Evolutionary conservation across 2,888 invertebrate genomes (phyloP).

Genomic region (Athalia rosae): DNA sequence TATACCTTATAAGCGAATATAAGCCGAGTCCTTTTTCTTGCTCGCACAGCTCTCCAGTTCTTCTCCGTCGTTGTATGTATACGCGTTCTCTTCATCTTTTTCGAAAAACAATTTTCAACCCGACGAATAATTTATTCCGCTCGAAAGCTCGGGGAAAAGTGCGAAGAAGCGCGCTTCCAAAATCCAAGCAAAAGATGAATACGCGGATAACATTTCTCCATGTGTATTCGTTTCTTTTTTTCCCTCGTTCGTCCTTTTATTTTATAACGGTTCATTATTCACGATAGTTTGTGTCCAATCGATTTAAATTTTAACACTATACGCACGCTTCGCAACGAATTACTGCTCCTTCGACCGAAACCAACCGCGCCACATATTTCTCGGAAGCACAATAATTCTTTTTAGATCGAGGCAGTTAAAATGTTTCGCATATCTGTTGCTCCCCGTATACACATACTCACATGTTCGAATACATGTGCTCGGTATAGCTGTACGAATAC

Average conservation of each 20-base stretch:
- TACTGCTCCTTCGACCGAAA: slow-evolving; percentile 36
- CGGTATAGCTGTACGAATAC: not conserved
- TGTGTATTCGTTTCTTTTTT: not conserved
- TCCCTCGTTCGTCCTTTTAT: not conserved
- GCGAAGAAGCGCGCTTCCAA: no score
- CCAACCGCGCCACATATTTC: slow-evolving; percentile 35
- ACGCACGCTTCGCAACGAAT: slow-evolving; percentile 29
- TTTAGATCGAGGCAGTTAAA: slow-evolving; percentile 41
- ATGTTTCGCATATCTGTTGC: slow-evolving; percentile 45
- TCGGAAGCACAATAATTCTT: slow-evolving; percentile 43
- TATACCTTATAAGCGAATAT: no score
- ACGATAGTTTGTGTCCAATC: slow-evolving; percentile 36
- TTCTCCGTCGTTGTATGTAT: slow-evolving; percentile 45
- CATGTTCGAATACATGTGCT: not conserved
- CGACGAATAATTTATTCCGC: not conserved
- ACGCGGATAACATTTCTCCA: not conserved
- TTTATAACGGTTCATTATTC: slow-evolving; percentile 28
- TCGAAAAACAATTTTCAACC: not conserved
- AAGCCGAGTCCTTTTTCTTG: no score
- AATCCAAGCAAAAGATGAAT: slow-evolving; percentile 8
- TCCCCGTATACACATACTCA: not conserved
- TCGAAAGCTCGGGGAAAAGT: no score
- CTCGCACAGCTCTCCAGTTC: no score
- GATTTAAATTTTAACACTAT: slow-evolving; percentile 45
- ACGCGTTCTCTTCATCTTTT: slow-evolving; percentile 21